Evolutionary conservation across 2,797 vertebrate genomes (phyloP).

Genomic region (Danio aesculapii): DNA sequence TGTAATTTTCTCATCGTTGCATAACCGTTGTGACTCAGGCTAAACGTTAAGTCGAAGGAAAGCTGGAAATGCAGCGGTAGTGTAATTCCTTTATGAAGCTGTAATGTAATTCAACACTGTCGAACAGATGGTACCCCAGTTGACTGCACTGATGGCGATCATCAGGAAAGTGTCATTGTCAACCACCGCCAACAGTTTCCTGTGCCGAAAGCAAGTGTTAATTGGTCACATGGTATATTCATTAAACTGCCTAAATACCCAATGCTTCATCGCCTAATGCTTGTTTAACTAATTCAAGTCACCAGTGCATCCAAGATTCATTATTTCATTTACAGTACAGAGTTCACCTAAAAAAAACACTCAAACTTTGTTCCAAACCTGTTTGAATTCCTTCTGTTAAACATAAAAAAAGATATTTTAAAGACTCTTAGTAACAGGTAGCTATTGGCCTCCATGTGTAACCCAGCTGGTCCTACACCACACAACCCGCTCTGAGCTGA

Average conservation of each 20-base stretch:
- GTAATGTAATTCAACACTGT: conserved; percentile 39
- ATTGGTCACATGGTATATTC: conserved; percentile 33
- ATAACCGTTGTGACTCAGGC: conserved; percentile 15
- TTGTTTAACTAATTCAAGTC: neutral
- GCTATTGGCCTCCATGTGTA: too few species aligned
- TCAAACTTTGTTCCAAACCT: too few species aligned
- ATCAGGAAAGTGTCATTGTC: conserved; percentile 35
- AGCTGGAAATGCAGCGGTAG: conserved; percentile 15
- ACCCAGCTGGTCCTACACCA: too few species aligned
- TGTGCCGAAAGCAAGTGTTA: conserved; percentile 11
- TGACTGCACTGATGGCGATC: conserved; percentile 18
- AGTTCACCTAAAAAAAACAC: too few species aligned
- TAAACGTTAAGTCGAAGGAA: conserved; percentile 20
- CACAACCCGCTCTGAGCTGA: too few species aligned
- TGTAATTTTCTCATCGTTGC: conserved; percentile 25
- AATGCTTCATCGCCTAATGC: neutral
- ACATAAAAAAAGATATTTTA: too few species aligned
- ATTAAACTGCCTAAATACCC: conserved; percentile 14
- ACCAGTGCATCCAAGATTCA: neutral
- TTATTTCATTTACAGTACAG: neutral
- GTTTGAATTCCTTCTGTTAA: too few species aligned
- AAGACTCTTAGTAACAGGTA: too few species aligned
- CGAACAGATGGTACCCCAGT: conserved; percentile 34
- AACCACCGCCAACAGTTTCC: conserved; percentile 44
- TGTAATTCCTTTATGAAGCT: conserved; percentile 20